These are phyloP conservation scores for Hystrix brachyura DNA, from an alignment of 2,113 vertebrate species.

Conservation along the genomic window DNA sequence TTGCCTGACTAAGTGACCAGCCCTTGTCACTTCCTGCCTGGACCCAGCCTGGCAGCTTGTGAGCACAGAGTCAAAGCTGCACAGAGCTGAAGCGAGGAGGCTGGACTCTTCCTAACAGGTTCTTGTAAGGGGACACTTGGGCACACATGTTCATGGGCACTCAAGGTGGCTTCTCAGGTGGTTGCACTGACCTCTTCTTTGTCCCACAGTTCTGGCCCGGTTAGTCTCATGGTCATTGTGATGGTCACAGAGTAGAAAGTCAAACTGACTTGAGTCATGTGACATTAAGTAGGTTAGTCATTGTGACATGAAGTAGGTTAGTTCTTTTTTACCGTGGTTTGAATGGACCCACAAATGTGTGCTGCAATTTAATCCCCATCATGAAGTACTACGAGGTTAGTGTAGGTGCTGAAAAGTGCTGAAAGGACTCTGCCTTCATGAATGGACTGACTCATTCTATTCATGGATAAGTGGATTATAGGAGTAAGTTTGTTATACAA, in stretches of 20 bases:
- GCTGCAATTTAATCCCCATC: not conserved
- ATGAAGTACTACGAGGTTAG: not conserved
- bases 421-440: not conserved
- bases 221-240: not conserved
- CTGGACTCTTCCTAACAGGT: not conserved
- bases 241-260: not conserved
- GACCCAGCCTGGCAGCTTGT: accelerated
- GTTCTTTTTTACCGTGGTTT: not conserved
- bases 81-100: not conserved
- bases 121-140: not conserved
- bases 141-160: accelerated
- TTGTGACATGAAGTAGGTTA: not conserved
- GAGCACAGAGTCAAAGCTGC: not conserved
- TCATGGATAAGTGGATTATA: not conserved
- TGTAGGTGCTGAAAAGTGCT: not conserved
- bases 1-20: not conserved
- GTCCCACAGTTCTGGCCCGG: not conserved
- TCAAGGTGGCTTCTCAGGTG: not conserved
- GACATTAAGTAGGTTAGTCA: not conserved
- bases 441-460: not conserved
- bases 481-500: not conserved
- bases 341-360: not conserved
- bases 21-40: not conserved
- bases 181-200: not conserved
- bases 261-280: not conserved